Evolutionary conservation across 2,113 vertebrate genomes (phyloP), one percentile per base, ranked within the genome.

Genomic region (Ailurus styani): DNA sequence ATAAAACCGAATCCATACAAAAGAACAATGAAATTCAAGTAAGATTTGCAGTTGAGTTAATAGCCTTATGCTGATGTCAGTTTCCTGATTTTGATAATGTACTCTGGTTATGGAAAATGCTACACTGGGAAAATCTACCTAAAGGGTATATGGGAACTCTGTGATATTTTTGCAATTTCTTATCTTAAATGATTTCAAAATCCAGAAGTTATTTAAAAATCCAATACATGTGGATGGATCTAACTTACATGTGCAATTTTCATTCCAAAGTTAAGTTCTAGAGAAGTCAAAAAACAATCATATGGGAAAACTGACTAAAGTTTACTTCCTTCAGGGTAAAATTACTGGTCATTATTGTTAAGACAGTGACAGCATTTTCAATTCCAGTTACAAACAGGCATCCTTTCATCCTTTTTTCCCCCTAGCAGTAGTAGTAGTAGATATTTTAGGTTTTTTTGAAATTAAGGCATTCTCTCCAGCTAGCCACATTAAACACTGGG

Each of bases 391-490:
- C 7, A 18, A 78, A 72, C 0, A 34, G 37, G 40, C 34, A 57
- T 21, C 8, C 27, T 20, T 57, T 77, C 52, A 78, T 52, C 50
- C 2, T 52, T 40, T 91, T 77, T 8, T 21, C 7, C 31, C n/a
- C 78, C 62, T 21, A 0, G 31, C 29, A 37, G 70, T 18, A 90
- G 70, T 3, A 62, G 55, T 10, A 93, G 37, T 25, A 77, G 82
- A 17, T 73, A 87, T 45, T 84, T 96, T 90, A 27, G 45, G 45
- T 82, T 94, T 94, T 91, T 68, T 12, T 50, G 37, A 37, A 84
- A 95, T 66, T 40, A 90, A 64, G 50, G 27, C 83, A 54, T 95
- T 95, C 96, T 98, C 23, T 86, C 68, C 27, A 87, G 31, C 52
- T 45, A 20, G 55, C 93, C 96, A 97, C 88, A 94, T 52, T 62